A percentile compares a stretch with the other conserved stretches of the same genome.
These are phyloP conservation scores for Gnathonemus echidnorhynchus DNA, from an alignment of 2,113 vertebrate species.

Conservation along the genomic window DNA sequence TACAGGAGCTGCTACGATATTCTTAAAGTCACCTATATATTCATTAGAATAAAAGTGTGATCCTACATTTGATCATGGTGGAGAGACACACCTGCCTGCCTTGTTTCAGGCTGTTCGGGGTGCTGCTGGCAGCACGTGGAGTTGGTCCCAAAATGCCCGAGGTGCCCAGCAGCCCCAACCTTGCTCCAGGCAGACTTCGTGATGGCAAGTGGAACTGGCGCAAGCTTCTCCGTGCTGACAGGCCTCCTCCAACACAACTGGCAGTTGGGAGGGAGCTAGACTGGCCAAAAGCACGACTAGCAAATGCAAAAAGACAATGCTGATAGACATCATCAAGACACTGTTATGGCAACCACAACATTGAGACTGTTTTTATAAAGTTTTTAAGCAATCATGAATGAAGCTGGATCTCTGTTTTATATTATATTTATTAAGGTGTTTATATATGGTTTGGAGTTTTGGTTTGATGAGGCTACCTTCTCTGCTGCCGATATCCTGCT, in stretches of 20 bases:
- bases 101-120: conserved; percentile 83
- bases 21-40: not conserved
- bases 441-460: not conserved
- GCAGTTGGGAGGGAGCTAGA: conserved; percentile 90
- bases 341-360: not conserved
- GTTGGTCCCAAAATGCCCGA: conserved; percentile 74
- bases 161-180: conserved; percentile 81
- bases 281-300: conserved; percentile 84
- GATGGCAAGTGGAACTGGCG: conserved; percentile 94
- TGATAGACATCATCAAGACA: not conserved
- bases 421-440: not conserved
- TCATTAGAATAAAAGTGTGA: not conserved
- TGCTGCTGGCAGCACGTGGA: conserved; percentile 75
- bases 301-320: not conserved
- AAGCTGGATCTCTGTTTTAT: not conserved
- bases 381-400: not conserved
- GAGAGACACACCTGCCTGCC: conserved; percentile 77
- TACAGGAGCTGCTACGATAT: conserved; percentile 33
- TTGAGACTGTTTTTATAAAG: not conserved
- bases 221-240: conserved; percentile 78
- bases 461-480: conserved; percentile 59
- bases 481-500: conserved; percentile 84
- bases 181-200: conserved; percentile 77
- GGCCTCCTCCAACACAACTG: conserved; percentile 72
- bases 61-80: not conserved